Evolutionary conservation across 2,113 vertebrate genomes (phyloP).

Genomic region (Xerus inauris): DNA sequence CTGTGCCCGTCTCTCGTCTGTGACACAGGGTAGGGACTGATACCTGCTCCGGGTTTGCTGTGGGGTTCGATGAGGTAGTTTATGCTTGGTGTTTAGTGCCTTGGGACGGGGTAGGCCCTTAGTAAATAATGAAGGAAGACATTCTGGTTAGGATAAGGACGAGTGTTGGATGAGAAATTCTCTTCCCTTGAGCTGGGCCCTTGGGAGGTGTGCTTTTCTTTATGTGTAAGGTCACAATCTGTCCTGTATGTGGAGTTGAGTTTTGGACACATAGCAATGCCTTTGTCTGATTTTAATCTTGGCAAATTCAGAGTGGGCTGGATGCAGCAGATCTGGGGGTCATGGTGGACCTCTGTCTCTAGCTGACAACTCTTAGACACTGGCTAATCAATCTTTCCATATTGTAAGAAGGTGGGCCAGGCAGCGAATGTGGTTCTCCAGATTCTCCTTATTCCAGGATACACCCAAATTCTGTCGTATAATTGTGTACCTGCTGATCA

Average conservation of each 20-base stretch:
- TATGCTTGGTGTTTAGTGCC: not conserved
- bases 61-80: no score
- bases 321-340: not conserved
- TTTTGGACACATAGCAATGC: not conserved
- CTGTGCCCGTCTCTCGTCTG: not conserved
- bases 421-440: not conserved
- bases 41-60: not conserved
- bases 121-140: no score
- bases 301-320: not conserved
- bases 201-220: not conserved
- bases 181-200: no score
- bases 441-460: not conserved
- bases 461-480: not conserved
- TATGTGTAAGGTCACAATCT: no score
- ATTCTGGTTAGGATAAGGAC: not conserved
- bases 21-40: not conserved
- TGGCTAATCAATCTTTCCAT: no score
- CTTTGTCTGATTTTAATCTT: not conserved
- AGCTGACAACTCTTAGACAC: rapidly evolving
- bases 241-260: not conserved
- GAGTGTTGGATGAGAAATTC: no score
- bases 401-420: not conserved
- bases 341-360: not conserved
- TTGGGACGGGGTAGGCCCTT: not conserved
- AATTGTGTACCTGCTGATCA: rapidly evolving